These are phyloP conservation scores for Lasioglossum baleicum DNA, from an alignment of 1,140 invertebrate species.

Conservation along the genomic window DNA sequence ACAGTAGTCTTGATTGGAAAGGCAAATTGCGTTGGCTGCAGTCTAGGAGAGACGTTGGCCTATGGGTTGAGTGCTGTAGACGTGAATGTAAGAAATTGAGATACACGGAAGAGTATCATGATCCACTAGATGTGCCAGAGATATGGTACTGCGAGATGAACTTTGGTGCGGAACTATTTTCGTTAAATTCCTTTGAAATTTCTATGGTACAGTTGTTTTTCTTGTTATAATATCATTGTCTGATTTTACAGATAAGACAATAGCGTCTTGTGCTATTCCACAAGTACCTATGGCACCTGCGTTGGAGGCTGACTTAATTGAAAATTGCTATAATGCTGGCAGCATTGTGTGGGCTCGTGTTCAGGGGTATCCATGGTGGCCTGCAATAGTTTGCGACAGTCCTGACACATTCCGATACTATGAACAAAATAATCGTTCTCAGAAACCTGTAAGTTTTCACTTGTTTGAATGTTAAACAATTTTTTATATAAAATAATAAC, in stretches of 20 bases:
- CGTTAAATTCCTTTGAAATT: not conserved
- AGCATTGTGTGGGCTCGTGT: constrained; percentile 85
- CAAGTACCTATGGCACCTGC: constrained; percentile 68
- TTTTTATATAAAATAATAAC: constrained; percentile 9
- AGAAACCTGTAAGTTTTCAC: constrained; percentile 78
- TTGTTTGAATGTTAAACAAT: not conserved
- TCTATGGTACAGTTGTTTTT: constrained; percentile 8
- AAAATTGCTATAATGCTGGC: constrained; percentile 82
- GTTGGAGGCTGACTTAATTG: constrained; percentile 79
- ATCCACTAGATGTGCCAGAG: constrained; percentile 82
- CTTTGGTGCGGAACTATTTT: constrained; percentile 71
- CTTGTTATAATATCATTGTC: not conserved
- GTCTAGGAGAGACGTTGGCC: constrained; percentile 77
- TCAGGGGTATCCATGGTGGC: constrained; percentile 86
- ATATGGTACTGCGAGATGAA: constrained; percentile 85
- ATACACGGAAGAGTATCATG: constrained; percentile 80
- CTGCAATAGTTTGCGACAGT: constrained; percentile 86
- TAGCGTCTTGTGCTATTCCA: constrained; percentile 79
- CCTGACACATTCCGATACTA: constrained; percentile 84
- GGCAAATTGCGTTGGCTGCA: constrained; percentile 76
- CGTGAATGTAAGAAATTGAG: constrained; percentile 82
- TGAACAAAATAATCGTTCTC: constrained; percentile 78
- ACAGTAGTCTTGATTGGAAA: not conserved
- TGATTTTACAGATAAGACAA: constrained; percentile 74
- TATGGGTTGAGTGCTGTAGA: constrained; percentile 82